Percentiles rank a stretch among this genome's conserved stretches.
Conservation (phyloP, 64 coral and sea anemone genomes). For the Pachyseris speciosa region DNA sequence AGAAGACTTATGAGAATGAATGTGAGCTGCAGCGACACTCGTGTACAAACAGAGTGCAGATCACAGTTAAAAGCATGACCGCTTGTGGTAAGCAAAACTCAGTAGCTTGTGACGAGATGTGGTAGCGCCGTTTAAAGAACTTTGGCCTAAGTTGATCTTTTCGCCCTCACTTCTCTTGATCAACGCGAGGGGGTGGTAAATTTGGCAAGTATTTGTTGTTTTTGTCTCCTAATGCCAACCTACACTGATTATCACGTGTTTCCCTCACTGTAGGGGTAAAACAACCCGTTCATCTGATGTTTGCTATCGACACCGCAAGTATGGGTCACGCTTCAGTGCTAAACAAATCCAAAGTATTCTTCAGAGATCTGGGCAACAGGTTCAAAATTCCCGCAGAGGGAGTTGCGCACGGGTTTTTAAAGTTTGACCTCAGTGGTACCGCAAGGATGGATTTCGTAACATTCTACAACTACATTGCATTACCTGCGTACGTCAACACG, state of each 20-base stretch:
- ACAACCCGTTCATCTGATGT: conserved; percentile 60
- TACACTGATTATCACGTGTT: neutral
- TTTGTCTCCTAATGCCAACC: neutral
- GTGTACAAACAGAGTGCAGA: conserved; percentile 12
- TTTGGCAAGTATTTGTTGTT: neutral
- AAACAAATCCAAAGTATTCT: conserved; percentile 25
- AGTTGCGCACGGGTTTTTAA: conserved; percentile 53
- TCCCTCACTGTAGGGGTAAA: neutral
- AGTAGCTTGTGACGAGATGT: neutral
- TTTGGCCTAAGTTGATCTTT: no score
- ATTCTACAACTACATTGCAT: conserved; percentile 40
- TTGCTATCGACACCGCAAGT: conserved; percentile 48
- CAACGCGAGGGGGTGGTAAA: no score
- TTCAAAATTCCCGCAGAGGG: conserved; percentile 50
- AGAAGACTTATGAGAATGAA: conserved; percentile 88
- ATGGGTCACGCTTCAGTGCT: conserved; percentile 2
- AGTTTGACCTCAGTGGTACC: conserved; percentile 50
- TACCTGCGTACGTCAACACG: conserved; percentile 50
- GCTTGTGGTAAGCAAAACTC: conserved; percentile 41
- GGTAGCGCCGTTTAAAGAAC: neutral
- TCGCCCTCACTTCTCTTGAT: no score
- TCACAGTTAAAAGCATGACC: conserved; percentile 11
- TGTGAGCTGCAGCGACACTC: conserved; percentile 66
- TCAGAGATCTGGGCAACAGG: conserved; percentile 57
- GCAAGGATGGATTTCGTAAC: conserved; percentile 42